These are phyloP conservation scores for Neosilurus hyrtlii DNA, from an alignment of 2,797 vertebrate species.

Conservation along the genomic window DNA sequence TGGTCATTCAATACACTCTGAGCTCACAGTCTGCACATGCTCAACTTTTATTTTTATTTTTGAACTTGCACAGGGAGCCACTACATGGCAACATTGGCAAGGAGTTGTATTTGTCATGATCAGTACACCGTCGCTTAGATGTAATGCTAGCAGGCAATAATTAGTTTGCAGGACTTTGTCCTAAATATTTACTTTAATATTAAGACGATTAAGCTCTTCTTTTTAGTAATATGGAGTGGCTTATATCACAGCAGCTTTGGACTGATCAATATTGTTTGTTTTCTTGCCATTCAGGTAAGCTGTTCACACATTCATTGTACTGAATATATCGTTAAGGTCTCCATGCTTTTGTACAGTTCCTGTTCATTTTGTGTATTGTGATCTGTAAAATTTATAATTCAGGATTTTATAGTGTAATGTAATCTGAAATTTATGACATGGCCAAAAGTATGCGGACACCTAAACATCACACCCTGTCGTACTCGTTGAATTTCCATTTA, in stretches of 20 bases:
- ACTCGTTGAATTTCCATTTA: background rate
- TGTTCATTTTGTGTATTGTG: background rate
- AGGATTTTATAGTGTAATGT: too few species aligned
- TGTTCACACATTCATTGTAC: background rate
- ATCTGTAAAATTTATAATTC: background rate
- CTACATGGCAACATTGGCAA: background rate
- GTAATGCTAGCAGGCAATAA: background rate
- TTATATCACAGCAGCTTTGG: background rate
- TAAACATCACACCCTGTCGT: background rate
- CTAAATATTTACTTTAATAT: background rate
- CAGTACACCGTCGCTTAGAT: background rate
- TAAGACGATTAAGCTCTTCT: background rate
- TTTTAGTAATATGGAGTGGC: background rate
- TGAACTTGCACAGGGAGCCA: background rate
- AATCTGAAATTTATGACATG: background rate
- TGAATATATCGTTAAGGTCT: background rate
- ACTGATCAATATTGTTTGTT: background rate
- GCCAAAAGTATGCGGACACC: background rate
- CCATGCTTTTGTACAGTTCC: background rate
- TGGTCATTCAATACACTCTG: slow-evolving; percentile 17
- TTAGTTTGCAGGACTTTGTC: background rate
- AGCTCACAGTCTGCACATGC: slow-evolving; percentile 10
- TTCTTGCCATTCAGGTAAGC: background rate
- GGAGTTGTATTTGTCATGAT: background rate
- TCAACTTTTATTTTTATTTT: background rate